phyloP scores from a whole-genome alignment of 1,140 invertebrate genomes.

The Cardiocondyla obscurior region DNA sequence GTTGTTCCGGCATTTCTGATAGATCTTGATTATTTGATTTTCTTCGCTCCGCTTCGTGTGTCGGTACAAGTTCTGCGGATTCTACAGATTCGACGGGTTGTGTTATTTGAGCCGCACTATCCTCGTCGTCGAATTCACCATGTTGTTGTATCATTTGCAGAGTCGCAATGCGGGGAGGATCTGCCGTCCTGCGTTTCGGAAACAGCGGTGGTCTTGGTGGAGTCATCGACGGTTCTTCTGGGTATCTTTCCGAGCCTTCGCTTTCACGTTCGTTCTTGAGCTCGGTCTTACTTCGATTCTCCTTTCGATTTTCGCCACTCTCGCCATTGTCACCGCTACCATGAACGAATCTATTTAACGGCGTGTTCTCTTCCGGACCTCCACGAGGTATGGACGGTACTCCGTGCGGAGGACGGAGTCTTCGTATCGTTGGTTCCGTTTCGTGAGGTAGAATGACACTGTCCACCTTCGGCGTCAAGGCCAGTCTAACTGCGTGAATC shows the following conservation, averaged over 20 bases:
- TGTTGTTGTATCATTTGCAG: constrained; percentile 87
- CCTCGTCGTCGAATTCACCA: constrained; percentile 68
- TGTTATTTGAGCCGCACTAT: too few species aligned
- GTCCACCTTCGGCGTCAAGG: constrained; percentile 45
- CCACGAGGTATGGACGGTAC: constrained; percentile 16
- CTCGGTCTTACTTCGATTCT: background rate
- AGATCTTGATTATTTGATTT: constrained; percentile 63
- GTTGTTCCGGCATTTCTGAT: constrained; percentile 77
- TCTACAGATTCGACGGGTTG: too few species aligned
- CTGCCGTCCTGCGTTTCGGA: constrained; percentile 75
- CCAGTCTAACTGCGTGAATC: constrained; percentile 60
- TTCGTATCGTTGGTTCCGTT: constrained; percentile 47
- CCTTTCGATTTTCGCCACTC: constrained; percentile 11
- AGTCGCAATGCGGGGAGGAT: constrained; percentile 81
- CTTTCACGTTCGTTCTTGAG: background rate
- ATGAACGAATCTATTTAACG: constrained; percentile 51
- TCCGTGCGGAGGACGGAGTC: constrained; percentile 42
- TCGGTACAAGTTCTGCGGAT: background rate
- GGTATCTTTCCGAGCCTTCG: constrained; percentile 75
- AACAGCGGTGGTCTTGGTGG: constrained; percentile 81
- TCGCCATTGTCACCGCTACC: constrained; percentile 54
- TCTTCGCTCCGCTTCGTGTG: constrained; percentile 53
- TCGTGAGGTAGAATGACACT: constrained; percentile 33
- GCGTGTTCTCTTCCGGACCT: constrained; percentile 8
- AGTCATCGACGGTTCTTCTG: constrained; percentile 80